These are phyloP conservation scores for Orthosia gothica DNA, from an alignment of 2,888 invertebrate species.

Conservation along the genomic window DNA sequence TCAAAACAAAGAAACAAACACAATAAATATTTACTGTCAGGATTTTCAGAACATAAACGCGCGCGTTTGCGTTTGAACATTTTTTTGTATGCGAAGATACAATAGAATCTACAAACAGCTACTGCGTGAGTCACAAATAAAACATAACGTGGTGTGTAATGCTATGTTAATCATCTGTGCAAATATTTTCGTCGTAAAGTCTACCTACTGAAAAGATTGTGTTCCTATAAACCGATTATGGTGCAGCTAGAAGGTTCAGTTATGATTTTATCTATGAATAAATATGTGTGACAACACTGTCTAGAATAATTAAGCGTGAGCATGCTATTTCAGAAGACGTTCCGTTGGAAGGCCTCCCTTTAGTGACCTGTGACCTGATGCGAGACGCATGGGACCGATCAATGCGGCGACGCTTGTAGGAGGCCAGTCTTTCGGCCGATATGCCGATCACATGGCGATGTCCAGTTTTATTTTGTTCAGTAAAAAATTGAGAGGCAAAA, in stretches of 20 bases:
- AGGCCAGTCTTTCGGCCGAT: too few relatives aligned
- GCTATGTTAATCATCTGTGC: constrained; percentile 81
- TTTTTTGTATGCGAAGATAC: constrained; percentile 46
- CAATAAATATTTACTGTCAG: constrained; percentile 50
- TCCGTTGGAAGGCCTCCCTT: too few relatives aligned
- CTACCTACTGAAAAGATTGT: constrained; percentile 52
- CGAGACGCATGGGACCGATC: too few relatives aligned
- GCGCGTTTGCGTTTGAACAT: constrained; percentile 50
- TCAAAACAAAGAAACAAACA: constrained; percentile 49
- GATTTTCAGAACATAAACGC: constrained; percentile 55
- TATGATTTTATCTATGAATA: neutral
- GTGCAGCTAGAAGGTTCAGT: neutral
- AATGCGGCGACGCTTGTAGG: too few relatives aligned
- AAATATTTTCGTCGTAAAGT: constrained; percentile 71
- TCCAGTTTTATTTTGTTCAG: too few relatives aligned
- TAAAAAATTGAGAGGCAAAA: too few relatives aligned
- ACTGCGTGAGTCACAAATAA: constrained; percentile 77
- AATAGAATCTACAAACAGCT: constrained; percentile 50
- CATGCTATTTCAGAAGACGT: too few relatives aligned
- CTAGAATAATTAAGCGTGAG: too few relatives aligned
- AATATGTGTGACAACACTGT: too few relatives aligned
- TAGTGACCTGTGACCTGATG: too few relatives aligned
- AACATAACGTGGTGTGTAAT: constrained; percentile 65
- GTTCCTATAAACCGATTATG: constrained; percentile 23
- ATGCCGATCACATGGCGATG: too few relatives aligned